Base-by-base conservation (phyloP, 2,888 invertebrate genomes). In the Escarpia spicata region DNA sequence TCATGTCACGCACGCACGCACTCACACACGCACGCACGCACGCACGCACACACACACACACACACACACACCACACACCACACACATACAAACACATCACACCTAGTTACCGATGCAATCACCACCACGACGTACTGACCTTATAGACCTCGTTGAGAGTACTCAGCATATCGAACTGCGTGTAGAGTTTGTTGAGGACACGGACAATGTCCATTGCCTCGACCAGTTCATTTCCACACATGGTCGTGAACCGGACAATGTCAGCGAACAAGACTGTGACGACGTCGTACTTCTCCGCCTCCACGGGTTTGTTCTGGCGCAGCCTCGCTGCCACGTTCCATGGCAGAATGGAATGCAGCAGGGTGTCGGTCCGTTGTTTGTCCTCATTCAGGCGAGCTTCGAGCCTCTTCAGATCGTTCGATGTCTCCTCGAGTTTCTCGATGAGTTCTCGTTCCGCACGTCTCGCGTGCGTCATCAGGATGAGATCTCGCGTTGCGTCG, bases 371-470 rank as follows among this genome's bases (percentile, higher is more conserved):
- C 45, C 94, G 92, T 90, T 92, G 92, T 58, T 94, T 95, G 92
- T 95, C 95, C 92, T 93, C 93, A 31, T 92, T 93, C 92, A 95
- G 92, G 90, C 94, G 94, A 15, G 92, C 92, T 91, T 95, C 95
- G 43, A 95, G 92, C 91, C 94, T 94, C 93, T 94, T 93, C 60
- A 96, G 93, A 92, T 95, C 94, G 93, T 94, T 95, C 10, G 95
- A 94, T 19, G 95, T 94, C 52, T 95, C 94, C 92, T 95, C 95
- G 60, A 96, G 93, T 93, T 95, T 95, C 91, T 95, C 94, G 31
- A 95, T 93, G 12, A 95, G 93, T 93, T 95, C 93, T 92, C 93
- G 92, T 91, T 95, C 95, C 10, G 93, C 94, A 19, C 93, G 92
- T 15, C 94, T 92, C 43, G 94, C 94, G 37, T 95, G 94, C n/a